Conservation (phyloP, 2,888 invertebrate genomes). For the Cephus runcator region DNA sequence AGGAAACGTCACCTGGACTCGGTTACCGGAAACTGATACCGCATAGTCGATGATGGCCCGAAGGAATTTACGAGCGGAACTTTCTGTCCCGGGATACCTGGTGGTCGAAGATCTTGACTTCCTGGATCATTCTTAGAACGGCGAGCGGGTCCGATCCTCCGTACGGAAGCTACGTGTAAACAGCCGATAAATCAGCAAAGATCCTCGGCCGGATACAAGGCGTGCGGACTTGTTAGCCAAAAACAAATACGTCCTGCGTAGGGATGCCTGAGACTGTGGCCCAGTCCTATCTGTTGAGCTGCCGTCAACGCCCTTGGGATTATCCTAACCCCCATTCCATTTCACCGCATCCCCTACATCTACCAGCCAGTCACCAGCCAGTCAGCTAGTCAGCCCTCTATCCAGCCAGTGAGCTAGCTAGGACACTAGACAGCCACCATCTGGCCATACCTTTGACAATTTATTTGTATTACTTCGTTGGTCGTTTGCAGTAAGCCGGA, state of each 20-base stretch:
- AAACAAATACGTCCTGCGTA: slow-evolving; percentile 49
- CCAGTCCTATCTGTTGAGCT: slow-evolving; percentile 39
- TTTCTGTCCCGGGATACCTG: neutral
- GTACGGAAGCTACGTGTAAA: slow-evolving; percentile 35
- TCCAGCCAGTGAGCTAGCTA: neutral
- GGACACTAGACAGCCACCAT: slow-evolving; percentile 34
- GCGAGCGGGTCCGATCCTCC: neutral
- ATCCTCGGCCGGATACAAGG: slow-evolving; percentile 16
- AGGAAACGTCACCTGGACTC: neutral
- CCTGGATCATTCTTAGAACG: neutral
- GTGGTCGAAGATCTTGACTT: neutral
- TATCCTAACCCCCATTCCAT: slow-evolving; percentile 44
- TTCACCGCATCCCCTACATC: slow-evolving; percentile 34
- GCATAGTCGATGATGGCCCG: neutral
- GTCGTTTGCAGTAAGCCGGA: slow-evolving; percentile 34
- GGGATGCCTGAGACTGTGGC: slow-evolving; percentile 24
- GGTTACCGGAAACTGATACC: neutral
- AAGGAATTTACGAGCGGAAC: neutral
- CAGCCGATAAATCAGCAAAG: slow-evolving; percentile 18
- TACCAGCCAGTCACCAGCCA: neutral
- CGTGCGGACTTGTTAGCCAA: slow-evolving; percentile 46
- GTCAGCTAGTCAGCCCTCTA: neutral
- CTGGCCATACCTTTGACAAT: slow-evolving; percentile 52
- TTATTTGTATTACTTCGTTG: slow-evolving; percentile 51
- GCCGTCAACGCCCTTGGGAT: slow-evolving; percentile 50